Evolutionary conservation across 2,797 vertebrate species (phyloP).

Genomic region (Typhlichthys eigenmanni): DNA sequence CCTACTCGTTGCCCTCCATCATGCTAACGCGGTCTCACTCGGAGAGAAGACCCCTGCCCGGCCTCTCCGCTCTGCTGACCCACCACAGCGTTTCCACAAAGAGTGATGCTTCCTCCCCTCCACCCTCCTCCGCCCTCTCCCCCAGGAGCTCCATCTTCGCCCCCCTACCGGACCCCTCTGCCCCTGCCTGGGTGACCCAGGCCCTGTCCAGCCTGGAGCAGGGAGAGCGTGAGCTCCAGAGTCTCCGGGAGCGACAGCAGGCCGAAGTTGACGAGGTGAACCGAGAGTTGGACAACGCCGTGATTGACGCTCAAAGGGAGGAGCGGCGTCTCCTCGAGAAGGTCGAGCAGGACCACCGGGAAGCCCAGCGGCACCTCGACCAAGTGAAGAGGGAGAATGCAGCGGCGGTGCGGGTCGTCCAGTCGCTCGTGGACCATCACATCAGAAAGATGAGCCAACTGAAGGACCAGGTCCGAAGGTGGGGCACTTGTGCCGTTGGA

Average conservation of each 20-base stretch:
- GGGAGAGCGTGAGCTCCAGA: conserved; percentile 67
- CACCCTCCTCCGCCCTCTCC: conserved; percentile 28
- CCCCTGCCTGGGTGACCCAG: conserved; percentile 69
- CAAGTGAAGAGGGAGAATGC: conserved; percentile 76
- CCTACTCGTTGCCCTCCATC: conserved; percentile 16
- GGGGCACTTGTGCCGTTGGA: conserved; percentile 60
- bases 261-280: conserved; percentile 71
- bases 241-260: conserved; percentile 66
- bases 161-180: conserved; percentile 39
- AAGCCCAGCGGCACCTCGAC: conserved; percentile 63
- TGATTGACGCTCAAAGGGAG: conserved; percentile 67
- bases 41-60: conserved; percentile 68
- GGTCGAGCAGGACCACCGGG: conserved; percentile 69
- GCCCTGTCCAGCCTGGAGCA: conserved; percentile 72
- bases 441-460: conserved; percentile 70
- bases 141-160: conserved; percentile 52
- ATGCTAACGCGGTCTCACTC: conserved; percentile 68
- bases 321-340: conserved; percentile 73
- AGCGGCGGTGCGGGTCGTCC: conserved; percentile 64
- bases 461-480: conserved; percentile 72
- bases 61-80: conserved; percentile 67
- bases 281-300: conserved; percentile 65
- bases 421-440: conserved; percentile 72
- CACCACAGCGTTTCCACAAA: conserved; percentile 45
- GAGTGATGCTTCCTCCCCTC: conserved; percentile 40